These are phyloP conservation scores for Hyla sarda DNA, from an alignment of 2,113 vertebrate genomes.

Conservation along the genomic window DNA sequence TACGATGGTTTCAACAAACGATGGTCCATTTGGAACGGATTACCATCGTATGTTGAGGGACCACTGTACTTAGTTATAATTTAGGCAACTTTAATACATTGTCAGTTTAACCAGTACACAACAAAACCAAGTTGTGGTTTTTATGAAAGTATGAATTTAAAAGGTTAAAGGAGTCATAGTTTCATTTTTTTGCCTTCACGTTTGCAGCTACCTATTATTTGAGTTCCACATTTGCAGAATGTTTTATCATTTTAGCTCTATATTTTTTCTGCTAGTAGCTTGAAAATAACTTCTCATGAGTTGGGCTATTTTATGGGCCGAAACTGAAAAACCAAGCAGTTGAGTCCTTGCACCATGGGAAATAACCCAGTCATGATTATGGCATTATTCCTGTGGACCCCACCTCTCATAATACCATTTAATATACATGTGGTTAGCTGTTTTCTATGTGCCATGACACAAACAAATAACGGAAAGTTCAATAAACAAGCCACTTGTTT, in stretches of 20 bases:
- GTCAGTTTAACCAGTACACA: neutral
- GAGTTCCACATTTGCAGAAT: neutral
- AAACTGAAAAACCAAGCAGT: neutral
- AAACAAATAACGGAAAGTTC: conserved; percentile 8
- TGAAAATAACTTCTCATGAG: neutral
- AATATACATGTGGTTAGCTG: neutral
- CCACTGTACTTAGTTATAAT: neutral
- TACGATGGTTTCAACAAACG: no score
- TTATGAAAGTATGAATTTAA: neutral
- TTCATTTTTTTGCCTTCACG: neutral
- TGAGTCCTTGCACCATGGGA: neutral
- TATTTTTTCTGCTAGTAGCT: neutral
- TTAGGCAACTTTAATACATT: neutral
- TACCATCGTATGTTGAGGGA: no score
- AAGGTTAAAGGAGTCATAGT: neutral
- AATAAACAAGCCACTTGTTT: neutral
- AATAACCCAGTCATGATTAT: neutral
- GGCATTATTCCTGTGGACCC: neutral
- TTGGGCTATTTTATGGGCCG: neutral
- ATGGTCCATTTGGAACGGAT: no score
- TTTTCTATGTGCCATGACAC: neutral
- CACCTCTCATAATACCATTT: neutral
- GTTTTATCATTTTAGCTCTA: neutral
- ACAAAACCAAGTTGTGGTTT: neutral
- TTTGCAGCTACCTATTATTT: neutral